These are phyloP conservation scores for Thecophora atra DNA, from an alignment of 2,888 invertebrate genomes.

Conservation along the genomic window DNA sequence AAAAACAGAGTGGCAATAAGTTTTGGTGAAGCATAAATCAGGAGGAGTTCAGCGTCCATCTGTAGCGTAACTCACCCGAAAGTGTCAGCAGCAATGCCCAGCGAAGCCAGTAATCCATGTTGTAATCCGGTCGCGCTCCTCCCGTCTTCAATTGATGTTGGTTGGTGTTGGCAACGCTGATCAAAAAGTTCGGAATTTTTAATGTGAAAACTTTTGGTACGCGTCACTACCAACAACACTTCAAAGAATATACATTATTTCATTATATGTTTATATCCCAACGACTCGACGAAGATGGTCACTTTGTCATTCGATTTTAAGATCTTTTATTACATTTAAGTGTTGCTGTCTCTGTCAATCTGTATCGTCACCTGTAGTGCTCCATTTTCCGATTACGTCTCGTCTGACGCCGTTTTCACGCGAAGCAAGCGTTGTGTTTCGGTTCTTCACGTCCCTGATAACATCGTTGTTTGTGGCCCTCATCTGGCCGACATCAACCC, in stretches of 20 bases:
- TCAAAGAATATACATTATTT: conserved; percentile 10
- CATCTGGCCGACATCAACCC: background rate
- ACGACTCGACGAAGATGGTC: background rate
- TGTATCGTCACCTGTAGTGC: background rate
- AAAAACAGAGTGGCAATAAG: too few relatives aligned
- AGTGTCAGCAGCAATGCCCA: conserved; percentile 3
- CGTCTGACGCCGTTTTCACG: conserved; percentile 6
- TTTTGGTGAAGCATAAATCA: too few relatives aligned
- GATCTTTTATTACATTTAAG: conserved; percentile 25
- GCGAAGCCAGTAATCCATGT: conserved; percentile 25
- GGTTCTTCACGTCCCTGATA: background rate
- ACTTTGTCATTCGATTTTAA: background rate
- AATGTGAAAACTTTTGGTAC: background rate
- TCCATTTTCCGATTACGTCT: conserved; percentile 19
- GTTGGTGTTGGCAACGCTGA: background rate
- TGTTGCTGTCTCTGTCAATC: conserved; percentile 5
- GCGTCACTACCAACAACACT: background rate
- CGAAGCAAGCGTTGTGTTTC: background rate
- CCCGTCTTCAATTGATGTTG: conserved; percentile 8
- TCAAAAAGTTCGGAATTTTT: background rate
- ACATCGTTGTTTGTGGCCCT: background rate
- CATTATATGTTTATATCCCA: background rate
- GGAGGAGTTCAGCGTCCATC: too few relatives aligned
- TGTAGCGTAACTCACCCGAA: conserved; percentile 22
- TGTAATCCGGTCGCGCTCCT: conserved; percentile 3